phyloP scores from a whole-genome alignment of 1,140 invertebrate species.

The Bombus balteatus region DNA sequence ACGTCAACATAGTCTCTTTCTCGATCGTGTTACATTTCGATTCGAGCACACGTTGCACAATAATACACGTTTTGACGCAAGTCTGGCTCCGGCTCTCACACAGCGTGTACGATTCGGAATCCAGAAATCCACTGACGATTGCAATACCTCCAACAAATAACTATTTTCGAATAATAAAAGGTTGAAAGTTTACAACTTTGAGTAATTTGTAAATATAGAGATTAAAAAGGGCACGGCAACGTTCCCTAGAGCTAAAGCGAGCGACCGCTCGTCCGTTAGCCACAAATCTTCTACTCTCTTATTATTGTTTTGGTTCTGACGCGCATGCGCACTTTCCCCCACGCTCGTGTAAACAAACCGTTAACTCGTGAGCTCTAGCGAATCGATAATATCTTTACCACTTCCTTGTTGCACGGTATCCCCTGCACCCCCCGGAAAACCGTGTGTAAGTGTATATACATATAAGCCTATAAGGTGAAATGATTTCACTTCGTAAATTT shows the following conservation, averaged over 20 bases:
- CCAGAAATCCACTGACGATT: neutral
- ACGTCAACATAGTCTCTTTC: neutral
- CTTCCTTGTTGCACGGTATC: slow-evolving; percentile 53
- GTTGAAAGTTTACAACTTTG: neutral
- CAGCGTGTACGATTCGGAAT: neutral
- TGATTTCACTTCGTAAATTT: neutral
- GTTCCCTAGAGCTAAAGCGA: slow-evolving; percentile 36
- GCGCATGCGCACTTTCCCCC: slow-evolving; percentile 77
- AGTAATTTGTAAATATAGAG: neutral
- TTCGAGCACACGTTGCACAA: slow-evolving; percentile 38
- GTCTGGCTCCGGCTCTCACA: neutral
- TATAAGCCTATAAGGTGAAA: neutral
- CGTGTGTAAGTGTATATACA: no score
- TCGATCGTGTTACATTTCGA: slow-evolving; percentile 1
- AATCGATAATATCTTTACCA: slow-evolving; percentile 79
- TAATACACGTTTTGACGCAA: slow-evolving; percentile 44
- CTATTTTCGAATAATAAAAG: no score
- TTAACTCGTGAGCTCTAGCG: slow-evolving; percentile 79
- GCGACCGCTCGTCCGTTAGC: slow-evolving; percentile 69
- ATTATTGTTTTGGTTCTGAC: slow-evolving; percentile 81
- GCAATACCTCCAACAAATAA: neutral
- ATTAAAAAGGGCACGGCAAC: neutral
- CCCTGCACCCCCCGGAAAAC: neutral
- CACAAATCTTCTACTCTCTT: slow-evolving; percentile 81
- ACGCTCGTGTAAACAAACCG: slow-evolving; percentile 82